Evolutionary conservation across 1,140 invertebrate genomes (phyloP).

Genomic region (Bombus cullumanus): DNA sequence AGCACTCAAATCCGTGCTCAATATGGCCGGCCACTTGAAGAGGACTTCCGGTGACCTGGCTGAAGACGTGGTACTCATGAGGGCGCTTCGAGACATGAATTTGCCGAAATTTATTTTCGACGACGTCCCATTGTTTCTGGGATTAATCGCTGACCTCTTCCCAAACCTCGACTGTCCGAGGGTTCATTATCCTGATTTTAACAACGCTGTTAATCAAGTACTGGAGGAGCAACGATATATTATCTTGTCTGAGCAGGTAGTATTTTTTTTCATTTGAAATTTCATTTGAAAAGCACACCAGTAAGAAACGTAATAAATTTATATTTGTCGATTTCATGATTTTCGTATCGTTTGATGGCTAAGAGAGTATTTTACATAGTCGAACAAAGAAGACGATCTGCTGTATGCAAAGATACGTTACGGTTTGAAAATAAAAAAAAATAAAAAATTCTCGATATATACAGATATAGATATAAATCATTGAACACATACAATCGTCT

Average conservation of each 20-base stretch:
- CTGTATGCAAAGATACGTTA: too few species aligned
- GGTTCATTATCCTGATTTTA: constrained; percentile 93
- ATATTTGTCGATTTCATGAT: too few species aligned
- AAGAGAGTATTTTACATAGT: too few species aligned
- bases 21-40: constrained; percentile 94
- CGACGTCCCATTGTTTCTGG: constrained; percentile 94
- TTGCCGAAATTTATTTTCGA: constrained; percentile 95
- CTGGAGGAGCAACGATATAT: constrained; percentile 88
- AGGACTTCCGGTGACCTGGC: constrained; percentile 88
- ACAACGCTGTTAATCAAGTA: constrained; percentile 88
- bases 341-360: too few species aligned
- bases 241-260: constrained; percentile 90
- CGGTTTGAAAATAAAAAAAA: too few species aligned
- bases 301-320: too few species aligned
- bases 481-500: too few species aligned
- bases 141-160: constrained; percentile 94
- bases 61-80: constrained; percentile 94
- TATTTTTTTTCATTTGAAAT: not conserved
- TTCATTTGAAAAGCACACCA: too few species aligned
- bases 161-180: constrained; percentile 93
- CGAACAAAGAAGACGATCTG: too few species aligned
- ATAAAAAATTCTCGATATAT: too few species aligned
- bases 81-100: constrained; percentile 95
- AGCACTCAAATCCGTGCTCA: constrained; percentile 93
- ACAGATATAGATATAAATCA: too few species aligned